Evolutionary conservation across 92 coral and sea anemone species (phyloP).

Genomic region (Palythoa caribaeorum): DNA sequence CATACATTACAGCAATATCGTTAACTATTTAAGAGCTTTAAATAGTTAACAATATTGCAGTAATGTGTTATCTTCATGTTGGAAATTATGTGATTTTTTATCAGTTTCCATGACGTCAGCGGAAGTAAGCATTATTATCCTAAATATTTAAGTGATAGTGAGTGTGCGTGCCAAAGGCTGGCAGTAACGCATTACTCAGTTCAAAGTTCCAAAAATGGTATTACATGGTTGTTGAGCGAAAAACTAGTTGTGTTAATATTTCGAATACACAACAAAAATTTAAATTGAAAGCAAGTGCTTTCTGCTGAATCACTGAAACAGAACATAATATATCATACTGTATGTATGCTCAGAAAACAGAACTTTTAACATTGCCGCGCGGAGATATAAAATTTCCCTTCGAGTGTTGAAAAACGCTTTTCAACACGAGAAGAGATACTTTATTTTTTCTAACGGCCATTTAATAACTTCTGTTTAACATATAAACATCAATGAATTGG

Average conservation of each 20-base stretch:
- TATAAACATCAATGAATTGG: background rate
- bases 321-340: background rate
- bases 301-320: slow-evolving; percentile 1
- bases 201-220: slow-evolving; percentile 15
- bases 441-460: background rate
- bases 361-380: background rate
- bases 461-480: background rate
- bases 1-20: slow-evolving; percentile 9
- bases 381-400: background rate
- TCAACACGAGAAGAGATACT: background rate
- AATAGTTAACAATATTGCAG: too few relatives aligned
- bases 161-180: slow-evolving; percentile 12
- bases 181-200: background rate
- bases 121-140: slow-evolving; percentile 1
- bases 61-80: too few relatives aligned
- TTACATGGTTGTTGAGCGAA: background rate
- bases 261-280: background rate
- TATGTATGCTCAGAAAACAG: background rate
- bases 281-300: background rate
- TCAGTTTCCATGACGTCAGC: slow-evolving; percentile 7
- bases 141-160: background rate
- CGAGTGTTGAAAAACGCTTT: background rate
- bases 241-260: slow-evolving; percentile 1
- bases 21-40: too few relatives aligned
- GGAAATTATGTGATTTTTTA: background rate